Base-by-base conservation (phyloP, 2,888 invertebrate genomes). In the Trilocha varians region DNA sequence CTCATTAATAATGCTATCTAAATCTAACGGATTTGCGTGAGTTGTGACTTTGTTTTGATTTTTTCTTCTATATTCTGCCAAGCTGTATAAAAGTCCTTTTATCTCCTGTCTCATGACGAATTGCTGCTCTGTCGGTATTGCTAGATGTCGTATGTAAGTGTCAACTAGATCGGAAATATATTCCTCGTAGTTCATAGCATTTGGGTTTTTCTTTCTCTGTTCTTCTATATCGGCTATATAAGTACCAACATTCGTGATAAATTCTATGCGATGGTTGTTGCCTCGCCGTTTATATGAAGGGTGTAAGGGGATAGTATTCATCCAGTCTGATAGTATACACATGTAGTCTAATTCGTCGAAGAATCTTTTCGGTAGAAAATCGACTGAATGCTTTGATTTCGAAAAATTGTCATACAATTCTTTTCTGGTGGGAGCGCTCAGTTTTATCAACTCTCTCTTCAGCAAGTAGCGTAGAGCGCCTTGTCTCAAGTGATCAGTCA, bases 241-340 rank as follows among this genome's bases (percentile, higher is more conserved):
- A 46, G 50, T 61, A 16, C 76, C 72, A 3, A 78, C 46, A 47
- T 60, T 59, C 16, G 56, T 64, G 5, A 76, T 57, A 45, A 68
- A 67, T 39, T 72, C 62, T 38, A 65, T 53, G n/a, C 70, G 50
- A 11, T 57, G 38, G 51, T 48, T 57, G 38, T 71, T 69, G 9
- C 57, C 59, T 2, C 57, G 46, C 1, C 49, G 55, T 41, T 68
- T 68, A 46, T 62, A 72, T 8, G 55, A 46, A 32, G 50, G 36
- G 13, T 63, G 53, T 14, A 75, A 48, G 2, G 72, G 71, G 48
- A 73, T 48, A 34, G 55, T 59, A 40, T 65, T 75, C n/a, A 79
- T 52, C 73, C 78, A 78, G 53, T 77, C 71, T 8, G 73, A 66
- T 45, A 78, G 56, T 17, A 63, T 52, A 45, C 66, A 70, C 5